Base-by-base conservation (phyloP, 2,797 vertebrate genomes). In the Champsocephalus esox region DNA sequence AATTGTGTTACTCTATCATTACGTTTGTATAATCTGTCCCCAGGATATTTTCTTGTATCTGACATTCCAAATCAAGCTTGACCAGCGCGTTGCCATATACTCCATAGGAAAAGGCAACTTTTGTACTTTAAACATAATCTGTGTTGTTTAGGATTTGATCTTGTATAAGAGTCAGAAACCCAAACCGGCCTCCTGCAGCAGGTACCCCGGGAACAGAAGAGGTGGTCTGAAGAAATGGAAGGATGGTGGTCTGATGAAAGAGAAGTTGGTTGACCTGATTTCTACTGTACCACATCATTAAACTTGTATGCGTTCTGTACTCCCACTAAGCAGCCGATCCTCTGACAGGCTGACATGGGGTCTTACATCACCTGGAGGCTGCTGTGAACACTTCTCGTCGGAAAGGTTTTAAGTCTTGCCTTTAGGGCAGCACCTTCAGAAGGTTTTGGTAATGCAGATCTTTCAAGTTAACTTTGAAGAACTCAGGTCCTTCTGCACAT, bases 191-290 rank as follows among this genome's bases (percentile, higher is more conserved):
- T 70, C 57, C 79, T 70, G 58, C 48, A 86, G 76, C 71, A 78
- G 77, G 81, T 80, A 77, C 65, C 86, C 81, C 67, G 69, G 78
- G 70, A 81, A 76, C 54, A 75, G 56, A 80, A 41, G 34, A 79
- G 70, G 66, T 72, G 71, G 87, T 89, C 73, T 73, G 58, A 77
- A 57, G 67, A 83, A 75, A 88, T 85, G 62, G 57, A 77, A 89
- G 85, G 81, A 74, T 68, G 76, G 65, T 79, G 80, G 81, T 79
- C 61, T 80, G 80, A 88, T 88, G 82, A 89, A 89, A 91, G 81
- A 82, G 65, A 85, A 83, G 77, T 80, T 69, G 43, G 69, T 70
- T 82, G 79, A 85, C 85, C 79, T 68, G 71, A 60, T 87, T 87
- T 87, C 68, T 71, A 49, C 21, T 21, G 21, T 21, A 21, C 60